Percentiles rank a stretch among this genome's conserved stretches.
phyloP scores from a whole-genome alignment of 1,140 invertebrate species.

The Drosophila guanche region DNA sequence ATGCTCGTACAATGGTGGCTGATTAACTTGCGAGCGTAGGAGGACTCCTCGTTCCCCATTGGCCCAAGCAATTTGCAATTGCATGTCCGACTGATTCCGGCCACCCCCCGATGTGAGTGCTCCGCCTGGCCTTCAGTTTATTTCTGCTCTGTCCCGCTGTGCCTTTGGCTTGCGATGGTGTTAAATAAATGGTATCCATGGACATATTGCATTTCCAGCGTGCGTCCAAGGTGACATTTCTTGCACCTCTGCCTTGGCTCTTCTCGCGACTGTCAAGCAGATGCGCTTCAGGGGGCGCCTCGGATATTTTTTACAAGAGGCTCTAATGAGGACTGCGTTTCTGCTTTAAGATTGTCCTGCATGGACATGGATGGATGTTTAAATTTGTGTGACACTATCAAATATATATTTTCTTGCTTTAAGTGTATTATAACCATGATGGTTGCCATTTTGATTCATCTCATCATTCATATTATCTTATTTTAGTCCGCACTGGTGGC shows the following conservation, averaged over 20 bases:
- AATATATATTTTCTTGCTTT: too few relatives aligned
- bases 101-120: background rate
- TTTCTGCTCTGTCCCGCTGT: background rate
- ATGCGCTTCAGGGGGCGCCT: background rate
- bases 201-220: constrained; percentile 21
- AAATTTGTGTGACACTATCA: too few relatives aligned
- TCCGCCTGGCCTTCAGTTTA: too few relatives aligned
- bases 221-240: constrained; percentile 14
- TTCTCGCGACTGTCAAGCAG: constrained; percentile 3
- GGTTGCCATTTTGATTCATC: too few relatives aligned
- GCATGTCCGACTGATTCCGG: constrained; percentile 14
- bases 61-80: constrained; percentile 8
- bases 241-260: constrained; percentile 6
- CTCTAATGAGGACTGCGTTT: too few relatives aligned
- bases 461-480: too few relatives aligned
- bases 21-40: constrained; percentile 3
- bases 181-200: constrained; percentile 20
- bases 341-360: too few relatives aligned
- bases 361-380: too few relatives aligned
- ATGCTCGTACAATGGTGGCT: constrained; percentile 17
- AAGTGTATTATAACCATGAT: too few relatives aligned
- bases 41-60: background rate
- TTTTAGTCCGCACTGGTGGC: too few relatives aligned
- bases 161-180: constrained; percentile 17
- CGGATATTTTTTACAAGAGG: too few relatives aligned